A percentile compares a stretch with the other conserved stretches of the same genome.
Conservation (phyloP, 2,888 invertebrate genomes). For the Nomada fucata region DNA sequence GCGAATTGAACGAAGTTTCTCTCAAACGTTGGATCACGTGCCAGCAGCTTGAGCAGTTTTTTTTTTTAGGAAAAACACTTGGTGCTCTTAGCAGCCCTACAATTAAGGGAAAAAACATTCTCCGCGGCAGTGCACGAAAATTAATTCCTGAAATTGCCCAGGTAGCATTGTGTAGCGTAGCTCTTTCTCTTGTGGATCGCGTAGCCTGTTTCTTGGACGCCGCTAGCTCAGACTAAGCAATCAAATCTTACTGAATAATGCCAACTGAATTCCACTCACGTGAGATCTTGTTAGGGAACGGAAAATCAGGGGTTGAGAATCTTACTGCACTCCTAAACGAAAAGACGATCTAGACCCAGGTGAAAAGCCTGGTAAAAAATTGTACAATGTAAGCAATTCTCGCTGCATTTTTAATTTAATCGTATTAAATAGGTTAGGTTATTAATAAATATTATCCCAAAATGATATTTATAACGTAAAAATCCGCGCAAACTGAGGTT, state of each 20-base stretch:
- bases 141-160: constrained; percentile 29
- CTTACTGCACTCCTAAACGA: not conserved
- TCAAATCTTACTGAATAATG: constrained; percentile 1
- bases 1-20: too few species aligned
- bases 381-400: too few species aligned
- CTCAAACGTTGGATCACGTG: too few species aligned
- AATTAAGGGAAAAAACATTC: constrained; percentile 16
- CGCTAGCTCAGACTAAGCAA: not conserved
- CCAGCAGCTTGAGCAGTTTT: too few species aligned
- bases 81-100: not conserved
- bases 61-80: not conserved
- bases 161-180: constrained; percentile 1
- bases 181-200: constrained; percentile 11
- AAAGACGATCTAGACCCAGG: too few species aligned
- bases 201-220: constrained; percentile 1
- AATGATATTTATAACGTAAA: too few species aligned
- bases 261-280: constrained; percentile 10
- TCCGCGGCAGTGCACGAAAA: constrained; percentile 4
- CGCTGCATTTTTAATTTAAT: too few species aligned
- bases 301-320: not conserved
- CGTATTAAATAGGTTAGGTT: too few species aligned
- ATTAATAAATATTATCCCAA: too few species aligned
- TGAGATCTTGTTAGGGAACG: not conserved
- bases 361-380: too few species aligned
- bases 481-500: too few species aligned